Evolutionary conservation across 1,140 invertebrate species (phyloP).

Genomic region (Papilio machaon): DNA sequence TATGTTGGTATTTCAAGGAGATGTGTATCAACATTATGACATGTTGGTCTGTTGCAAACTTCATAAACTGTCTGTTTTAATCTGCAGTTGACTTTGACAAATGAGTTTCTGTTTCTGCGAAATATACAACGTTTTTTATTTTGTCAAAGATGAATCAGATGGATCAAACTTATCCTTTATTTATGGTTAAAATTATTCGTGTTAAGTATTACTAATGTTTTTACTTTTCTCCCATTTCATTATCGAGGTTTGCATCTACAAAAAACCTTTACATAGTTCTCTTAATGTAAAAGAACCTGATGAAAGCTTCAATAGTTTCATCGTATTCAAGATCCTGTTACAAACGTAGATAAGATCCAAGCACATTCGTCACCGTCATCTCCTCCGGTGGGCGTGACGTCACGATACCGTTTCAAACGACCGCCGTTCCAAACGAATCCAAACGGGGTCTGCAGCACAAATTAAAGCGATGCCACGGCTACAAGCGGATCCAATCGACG

Average conservation of each 20-base stretch:
- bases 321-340: background rate
- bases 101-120: conserved; percentile 18
- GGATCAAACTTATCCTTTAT: background rate
- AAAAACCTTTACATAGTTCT: background rate
- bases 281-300: background rate
- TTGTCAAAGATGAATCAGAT: background rate
- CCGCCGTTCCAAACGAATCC: conserved; percentile 6
- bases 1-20: background rate
- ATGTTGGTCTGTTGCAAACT: background rate
- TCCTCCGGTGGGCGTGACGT: conserved; percentile 34
- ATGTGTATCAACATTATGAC: conserved; percentile 5
- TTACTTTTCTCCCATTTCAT: too few species aligned
- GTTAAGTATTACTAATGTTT: too few species aligned
- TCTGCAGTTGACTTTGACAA: conserved; percentile 14
- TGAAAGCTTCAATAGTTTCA: background rate
- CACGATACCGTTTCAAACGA: conserved; percentile 22
- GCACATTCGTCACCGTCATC: conserved; percentile 23
- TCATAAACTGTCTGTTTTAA: conserved; percentile 20
- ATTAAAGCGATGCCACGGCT: conserved; percentile 33
- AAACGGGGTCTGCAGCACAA: conserved; percentile 13
- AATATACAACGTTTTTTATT: background rate
- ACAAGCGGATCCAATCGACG: conserved; percentile 26
- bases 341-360: background rate
- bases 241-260: background rate
- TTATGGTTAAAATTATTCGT: background rate